phyloP scores from a whole-genome alignment of 2,113 vertebrate genomes.

The Ochotona curzoniae region DNA sequence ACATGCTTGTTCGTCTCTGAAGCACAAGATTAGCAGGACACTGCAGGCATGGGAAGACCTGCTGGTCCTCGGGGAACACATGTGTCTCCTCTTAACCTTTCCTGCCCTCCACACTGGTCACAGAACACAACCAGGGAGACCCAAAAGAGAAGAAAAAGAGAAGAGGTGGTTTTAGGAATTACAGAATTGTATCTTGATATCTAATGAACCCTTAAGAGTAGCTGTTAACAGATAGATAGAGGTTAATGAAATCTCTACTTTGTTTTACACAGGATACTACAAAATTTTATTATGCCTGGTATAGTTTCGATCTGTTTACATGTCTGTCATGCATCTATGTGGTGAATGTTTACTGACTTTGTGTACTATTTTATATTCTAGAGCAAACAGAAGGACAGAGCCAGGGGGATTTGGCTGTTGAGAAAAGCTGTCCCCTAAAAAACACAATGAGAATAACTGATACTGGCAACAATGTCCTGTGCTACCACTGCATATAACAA shows the following conservation, averaged over 20 bases:
- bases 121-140: neutral
- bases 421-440: neutral
- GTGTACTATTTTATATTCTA: neutral
- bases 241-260: neutral
- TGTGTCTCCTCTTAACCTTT: neutral
- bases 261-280: neutral
- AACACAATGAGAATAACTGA: neutral
- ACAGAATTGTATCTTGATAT: neutral
- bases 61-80: neutral
- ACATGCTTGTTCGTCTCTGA: neutral
- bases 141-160: neutral
- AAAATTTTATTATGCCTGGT: neutral
- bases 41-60: neutral
- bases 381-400: neutral
- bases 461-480: neutral
- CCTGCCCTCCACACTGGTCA: neutral
- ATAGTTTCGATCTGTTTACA: neutral
- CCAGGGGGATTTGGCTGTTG: neutral
- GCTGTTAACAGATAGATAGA: neutral
- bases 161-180: neutral
- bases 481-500: neutral
- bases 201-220: neutral
- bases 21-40: neutral
- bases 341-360: neutral
- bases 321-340: neutral